Evolutionary conservation across 2,113 vertebrate species (phyloP).

Genomic region (Ploceus nigricollis): DNA sequence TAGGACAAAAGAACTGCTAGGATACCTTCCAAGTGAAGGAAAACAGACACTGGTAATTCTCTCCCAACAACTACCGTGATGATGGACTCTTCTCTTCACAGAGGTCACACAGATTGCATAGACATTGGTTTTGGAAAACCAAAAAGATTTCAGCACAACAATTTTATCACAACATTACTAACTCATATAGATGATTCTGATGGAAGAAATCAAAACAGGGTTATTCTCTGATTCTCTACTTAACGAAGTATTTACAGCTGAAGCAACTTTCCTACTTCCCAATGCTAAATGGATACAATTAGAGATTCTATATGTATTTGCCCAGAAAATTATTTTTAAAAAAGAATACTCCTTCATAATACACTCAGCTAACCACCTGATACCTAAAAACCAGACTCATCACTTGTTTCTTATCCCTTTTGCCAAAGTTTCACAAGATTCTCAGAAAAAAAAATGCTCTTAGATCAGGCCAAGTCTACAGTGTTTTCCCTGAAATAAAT

Average conservation of each 20-base stretch:
- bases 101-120: constrained; percentile 40
- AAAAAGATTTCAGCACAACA: constrained; percentile 41
- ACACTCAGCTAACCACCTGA: neutral
- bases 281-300: neutral
- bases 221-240: constrained; percentile 9
- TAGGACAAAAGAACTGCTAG: constrained; percentile 30
- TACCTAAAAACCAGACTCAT: neutral
- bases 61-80: constrained; percentile 49
- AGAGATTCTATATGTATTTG: neutral
- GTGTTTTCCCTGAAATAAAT: neutral
- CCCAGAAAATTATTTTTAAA: neutral
- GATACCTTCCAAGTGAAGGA: constrained; percentile 47
- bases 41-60: constrained; percentile 44
- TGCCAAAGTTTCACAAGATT: neutral
- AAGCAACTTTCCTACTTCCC: neutral
- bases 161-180: constrained; percentile 48
- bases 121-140: constrained; percentile 44
- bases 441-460: neutral
- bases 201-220: constrained; percentile 50
- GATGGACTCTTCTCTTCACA: constrained; percentile 43
- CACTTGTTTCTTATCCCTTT: neutral
- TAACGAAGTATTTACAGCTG: neutral
- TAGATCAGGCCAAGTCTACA: neutral
- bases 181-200: constrained; percentile 36
- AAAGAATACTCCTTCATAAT: neutral